Evolutionary conservation across 2,888 invertebrate species (phyloP), one percentile per base, ranked within the genome.

Genomic region (Pristionchus mayeri): DNA sequence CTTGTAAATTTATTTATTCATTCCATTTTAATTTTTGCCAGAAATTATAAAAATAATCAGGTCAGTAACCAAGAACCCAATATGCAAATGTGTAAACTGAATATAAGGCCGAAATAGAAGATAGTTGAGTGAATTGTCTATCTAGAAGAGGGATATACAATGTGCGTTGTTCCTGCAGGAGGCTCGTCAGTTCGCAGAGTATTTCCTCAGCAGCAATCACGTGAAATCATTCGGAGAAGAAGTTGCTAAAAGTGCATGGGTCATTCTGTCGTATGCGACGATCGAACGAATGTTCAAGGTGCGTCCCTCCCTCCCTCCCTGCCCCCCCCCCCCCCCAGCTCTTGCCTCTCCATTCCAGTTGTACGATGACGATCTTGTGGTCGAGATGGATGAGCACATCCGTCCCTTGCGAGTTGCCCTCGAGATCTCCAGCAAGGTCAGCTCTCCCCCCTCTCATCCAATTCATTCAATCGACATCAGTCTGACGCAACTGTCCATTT

Each of bases 401-500:
- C 48, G 71, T 18, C 83, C 83, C 21, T 34, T 83, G 30, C 44
- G 83, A 71, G 83, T 83, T 3, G 83, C 81, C 9, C 4, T 60
- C 9, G 37, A 18, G 18, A 11, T 71, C 18, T 63, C 67, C 6
- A 18, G 9, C 9, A 71, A 71, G 21, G 83, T 83, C 3, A 48
- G 67, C 2, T 37, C 16, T 54, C 18, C 3, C 16, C 34, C 2
- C 2, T 27, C 16, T 34, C 54, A 18, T 11, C 27, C 54, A 1
- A 21, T 34, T 60, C 18, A 40, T 34, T 63, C 37, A 21, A 60
- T 48, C 52, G 30, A 40, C 40, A 44, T 3, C 67, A 83, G 83
- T 7, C n/a, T 7, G 83, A 83, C 34, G 30, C 34, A 67, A 50
- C 83, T 16, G 83, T 83, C 6, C 88, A 87, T 75, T 89, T 88